Evolutionary conservation across 2,113 vertebrate genomes (phyloP), one percentile per base, ranked within the genome.

Genomic region (Brachypodius melanocephalos): DNA sequence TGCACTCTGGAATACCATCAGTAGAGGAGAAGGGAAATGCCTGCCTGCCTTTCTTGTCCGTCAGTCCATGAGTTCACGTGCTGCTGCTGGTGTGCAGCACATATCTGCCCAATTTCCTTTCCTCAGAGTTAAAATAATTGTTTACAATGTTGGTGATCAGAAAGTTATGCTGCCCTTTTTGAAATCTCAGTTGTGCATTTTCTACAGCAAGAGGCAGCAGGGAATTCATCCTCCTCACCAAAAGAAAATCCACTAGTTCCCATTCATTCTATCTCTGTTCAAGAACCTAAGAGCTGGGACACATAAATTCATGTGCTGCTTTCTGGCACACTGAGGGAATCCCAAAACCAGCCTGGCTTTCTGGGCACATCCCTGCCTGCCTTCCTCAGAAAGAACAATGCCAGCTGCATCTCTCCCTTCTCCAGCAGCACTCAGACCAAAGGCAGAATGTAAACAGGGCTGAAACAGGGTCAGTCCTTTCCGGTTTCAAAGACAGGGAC

Each of bases 221-320:
- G 34, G 54, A 82, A 54, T 48, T 62, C 34, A 26, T 5, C 17
- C 19, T 52, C 15, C 12, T 40, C 1, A 2, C 10, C 57, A 36
- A 22, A 29, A 2, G 32, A 52, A 87, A 51, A n/a, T 10, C 67
- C 48, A 10, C 17, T 10, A 12, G 7, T 49, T 36, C 18, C 43
- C 1, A 1, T 20, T 66, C 10, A 6, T 28, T 40, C 52, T 10
- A 9, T 43, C 42, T 17, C 0, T 26, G 25, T 12, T n/a, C 34
- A 55, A 54, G 7, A 43, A 18, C 17, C 2, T 4, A 7, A 69
- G 29, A 74, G 36, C 45, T 0, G 0, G 58, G 11, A 36, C 4
- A 10, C 0, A 2, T 4, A 36, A 63, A 36, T 18, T 51, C 46
- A 38, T 6, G 12, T 21, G 20, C 40, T 85, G 36, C 48, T 77